phyloP scores from a whole-genome alignment of 2,797 vertebrate species.

The Eulemur albifrons region DNA sequence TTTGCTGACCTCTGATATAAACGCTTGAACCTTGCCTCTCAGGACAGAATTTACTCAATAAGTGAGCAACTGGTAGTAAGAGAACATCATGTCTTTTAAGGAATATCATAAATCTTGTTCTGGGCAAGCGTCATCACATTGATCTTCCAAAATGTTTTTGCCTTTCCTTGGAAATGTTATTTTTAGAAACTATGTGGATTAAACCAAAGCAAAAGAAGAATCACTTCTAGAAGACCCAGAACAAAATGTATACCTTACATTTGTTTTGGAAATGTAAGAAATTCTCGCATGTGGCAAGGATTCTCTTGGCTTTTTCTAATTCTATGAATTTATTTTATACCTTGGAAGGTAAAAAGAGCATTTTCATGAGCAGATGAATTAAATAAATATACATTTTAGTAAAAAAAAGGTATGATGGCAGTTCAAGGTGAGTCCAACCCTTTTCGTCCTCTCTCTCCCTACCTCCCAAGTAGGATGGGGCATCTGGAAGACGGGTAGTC shows the following conservation, averaged over 20 bases:
- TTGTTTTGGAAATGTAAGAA: background rate
- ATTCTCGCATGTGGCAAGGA: background rate
- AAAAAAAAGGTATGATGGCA: background rate
- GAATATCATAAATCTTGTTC: background rate
- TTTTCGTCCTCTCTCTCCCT: background rate
- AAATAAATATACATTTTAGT: background rate
- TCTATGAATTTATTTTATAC: background rate
- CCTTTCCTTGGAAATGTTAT: background rate
- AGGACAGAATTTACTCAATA: background rate
- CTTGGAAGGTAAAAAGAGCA: background rate
- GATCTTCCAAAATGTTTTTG: background rate
- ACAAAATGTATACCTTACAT: background rate
- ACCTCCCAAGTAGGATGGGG: accelerated
- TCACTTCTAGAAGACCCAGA: background rate
- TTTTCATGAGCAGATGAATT: background rate
- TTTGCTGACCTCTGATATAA: background rate
- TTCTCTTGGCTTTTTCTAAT: background rate
- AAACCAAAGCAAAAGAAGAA: background rate
- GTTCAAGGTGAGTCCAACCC: background rate
- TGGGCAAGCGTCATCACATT: background rate
- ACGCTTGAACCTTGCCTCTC: background rate
- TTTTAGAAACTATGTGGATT: background rate
- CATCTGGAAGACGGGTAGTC: background rate
- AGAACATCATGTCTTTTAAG: background rate
- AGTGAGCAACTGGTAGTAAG: background rate